These are phyloP conservation scores for Cephus pulcher DNA, from an alignment of 2,888 invertebrate species.

Conservation along the genomic window DNA sequence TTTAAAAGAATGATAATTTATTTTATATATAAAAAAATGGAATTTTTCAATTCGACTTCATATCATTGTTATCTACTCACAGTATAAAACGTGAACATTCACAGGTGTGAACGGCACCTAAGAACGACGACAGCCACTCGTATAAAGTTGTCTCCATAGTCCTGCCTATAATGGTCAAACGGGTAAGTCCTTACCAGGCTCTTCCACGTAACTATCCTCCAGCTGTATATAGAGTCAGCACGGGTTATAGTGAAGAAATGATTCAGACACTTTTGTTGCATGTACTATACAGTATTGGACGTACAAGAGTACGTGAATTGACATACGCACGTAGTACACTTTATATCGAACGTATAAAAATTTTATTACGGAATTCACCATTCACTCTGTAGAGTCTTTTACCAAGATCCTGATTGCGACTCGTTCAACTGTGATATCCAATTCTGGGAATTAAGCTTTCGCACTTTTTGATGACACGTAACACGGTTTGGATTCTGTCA, in stretches of 20 bases:
- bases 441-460: constrained; percentile 65
- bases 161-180: background rate
- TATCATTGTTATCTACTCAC: background rate
- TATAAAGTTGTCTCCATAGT: constrained; percentile 34
- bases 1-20: background rate
- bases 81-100: background rate
- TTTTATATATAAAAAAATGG: background rate
- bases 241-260: background rate
- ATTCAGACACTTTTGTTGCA: background rate
- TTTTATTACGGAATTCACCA: background rate
- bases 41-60: background rate
- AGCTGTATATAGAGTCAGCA: background rate
- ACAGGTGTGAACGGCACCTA: background rate
- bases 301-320: background rate
- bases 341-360: background rate
- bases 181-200: background rate
- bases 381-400: background rate
- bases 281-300: background rate
- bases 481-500: background rate
- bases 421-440: constrained; percentile 55
- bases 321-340: background rate
- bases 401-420: constrained; percentile 56
- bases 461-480: constrained; percentile 63
- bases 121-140: constrained; percentile 8
- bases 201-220: background rate